Evolutionary conservation across 2,888 invertebrate genomes (phyloP), one percentile per base, ranked within the genome.

Genomic region (Macrophya annulata): DNA sequence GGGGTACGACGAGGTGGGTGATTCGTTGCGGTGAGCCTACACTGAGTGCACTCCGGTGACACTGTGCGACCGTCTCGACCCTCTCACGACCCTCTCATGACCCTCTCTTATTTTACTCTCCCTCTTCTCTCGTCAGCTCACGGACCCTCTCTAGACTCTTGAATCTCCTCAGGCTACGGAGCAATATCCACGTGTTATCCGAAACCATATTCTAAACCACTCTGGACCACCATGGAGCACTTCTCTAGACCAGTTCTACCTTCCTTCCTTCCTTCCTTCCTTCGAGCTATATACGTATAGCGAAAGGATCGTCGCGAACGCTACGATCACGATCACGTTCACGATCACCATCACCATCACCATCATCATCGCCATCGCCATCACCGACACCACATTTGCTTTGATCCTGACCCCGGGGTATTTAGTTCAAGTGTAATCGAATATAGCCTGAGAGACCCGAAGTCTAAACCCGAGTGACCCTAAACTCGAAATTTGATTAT

Each of bases 201-300:
- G 76, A 76, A 76, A 84, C 84, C 82, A 76, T 77, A 86, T 86
- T 86, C 77, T 83, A 84, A 83, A 83, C 82, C 74, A 31, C 84
- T 17, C 15, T 40, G 37, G 48, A 51, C 55, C 72, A 45, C 12
- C 40, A 21, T 72, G 17, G 76, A 55, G n/a, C 82, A 74, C 72
- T 83, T 9, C 71, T 48, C 21, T 40, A 43, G 45, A 45, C 31
- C 77, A 51, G 25, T 55, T n/a, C n/a, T n/a, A n/a, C 51, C 51
- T 25, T 21, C 21, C 62, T 62, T 21, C 45, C 72, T 72, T 72
- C 12, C 21, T 72, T 9, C 17, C 17, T 40, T 40, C n/a, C 37
- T 71, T 71, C 43, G 9, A 37, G 43, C 4, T 43, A 43, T 43
- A n/a, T 15, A 9, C 21, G 17, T 43, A n/a, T 9, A 55, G 55